These are phyloP conservation scores for Rhinolophus sinicus DNA, from an alignment of 2,113 vertebrate species.

Conservation along the genomic window DNA sequence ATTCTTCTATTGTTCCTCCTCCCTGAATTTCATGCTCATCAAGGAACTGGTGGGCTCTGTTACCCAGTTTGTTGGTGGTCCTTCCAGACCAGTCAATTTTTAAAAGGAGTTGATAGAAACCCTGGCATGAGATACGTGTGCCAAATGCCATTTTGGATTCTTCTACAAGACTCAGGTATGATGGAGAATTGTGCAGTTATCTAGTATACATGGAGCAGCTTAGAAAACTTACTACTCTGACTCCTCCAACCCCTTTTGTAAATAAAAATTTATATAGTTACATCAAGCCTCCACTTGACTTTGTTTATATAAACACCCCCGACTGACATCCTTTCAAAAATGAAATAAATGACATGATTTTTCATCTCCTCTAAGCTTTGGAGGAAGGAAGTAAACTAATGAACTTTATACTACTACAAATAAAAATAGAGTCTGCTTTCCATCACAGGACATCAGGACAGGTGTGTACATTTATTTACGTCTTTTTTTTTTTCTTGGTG, in stretches of 20 bases:
- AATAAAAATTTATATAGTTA: slow-evolving; percentile 25
- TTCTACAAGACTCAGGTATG: slow-evolving; percentile 25
- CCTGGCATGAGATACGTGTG: background rate
- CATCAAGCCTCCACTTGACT: background rate
- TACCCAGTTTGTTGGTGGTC: background rate
- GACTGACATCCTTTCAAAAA: slow-evolving; percentile 31
- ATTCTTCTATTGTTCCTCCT: background rate
- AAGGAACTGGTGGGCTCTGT: background rate
- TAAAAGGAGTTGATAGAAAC: slow-evolving; percentile 14
- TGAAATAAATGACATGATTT: slow-evolving; percentile 26
- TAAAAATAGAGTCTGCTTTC: slow-evolving; percentile 45
- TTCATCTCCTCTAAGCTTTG: slow-evolving; percentile 61
- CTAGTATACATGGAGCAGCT: background rate
- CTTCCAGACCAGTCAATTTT: background rate
- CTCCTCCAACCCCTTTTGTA: background rate
- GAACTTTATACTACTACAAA: slow-evolving; percentile 17
- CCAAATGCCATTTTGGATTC: slow-evolving; percentile 33
- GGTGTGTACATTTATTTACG: background rate
- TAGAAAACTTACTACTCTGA: background rate
- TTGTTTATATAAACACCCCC: slow-evolving; percentile 15
- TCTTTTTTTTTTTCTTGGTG: background rate
- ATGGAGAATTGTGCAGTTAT: background rate
- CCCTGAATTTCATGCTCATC: background rate
- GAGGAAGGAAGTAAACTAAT: slow-evolving; percentile 63
- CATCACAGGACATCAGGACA: slow-evolving; percentile 17